Percentiles rank a stretch among this genome's conserved stretches.
phyloP scores from a whole-genome alignment of 2,113 vertebrate genomes.

The Gymnocephalus cernua region DNA sequence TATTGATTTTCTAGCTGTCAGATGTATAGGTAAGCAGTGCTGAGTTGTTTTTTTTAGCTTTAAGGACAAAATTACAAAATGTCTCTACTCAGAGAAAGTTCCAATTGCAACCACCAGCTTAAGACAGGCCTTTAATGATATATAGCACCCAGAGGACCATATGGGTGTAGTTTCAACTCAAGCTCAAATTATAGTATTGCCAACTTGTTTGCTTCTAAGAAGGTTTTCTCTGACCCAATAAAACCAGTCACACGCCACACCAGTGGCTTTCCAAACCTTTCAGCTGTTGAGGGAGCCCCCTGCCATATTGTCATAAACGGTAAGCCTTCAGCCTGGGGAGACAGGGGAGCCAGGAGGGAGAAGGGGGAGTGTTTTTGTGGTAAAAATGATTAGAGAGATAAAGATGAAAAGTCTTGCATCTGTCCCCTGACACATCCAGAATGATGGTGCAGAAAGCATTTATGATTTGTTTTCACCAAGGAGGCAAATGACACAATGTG shows the following conservation, averaged over 20 bases:
- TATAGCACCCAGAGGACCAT: slow-evolving; percentile 19
- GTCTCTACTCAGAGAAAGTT: slow-evolving; percentile 22
- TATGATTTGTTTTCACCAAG: slow-evolving; percentile 65
- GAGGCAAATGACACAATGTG: slow-evolving; percentile 42
- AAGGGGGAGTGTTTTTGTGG: slow-evolving; percentile 38
- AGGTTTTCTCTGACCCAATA: slow-evolving; percentile 36
- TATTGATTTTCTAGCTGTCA: slow-evolving; percentile 68
- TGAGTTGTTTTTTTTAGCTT: slow-evolving; percentile 47
- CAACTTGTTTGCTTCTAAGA: slow-evolving; percentile 33
- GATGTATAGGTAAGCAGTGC: slow-evolving; percentile 45
- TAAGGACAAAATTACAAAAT: slow-evolving; percentile 54
- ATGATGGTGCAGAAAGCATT: slow-evolving; percentile 19
- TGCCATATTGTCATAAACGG: slow-evolving; percentile 74
- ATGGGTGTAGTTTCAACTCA: slow-evolving; percentile 8
- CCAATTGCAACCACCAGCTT: slow-evolving; percentile 4
- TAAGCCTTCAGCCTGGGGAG: slow-evolving; percentile 60
- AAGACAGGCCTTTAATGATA: slow-evolving; percentile 9
- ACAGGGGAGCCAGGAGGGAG: slow-evolving; percentile 40
- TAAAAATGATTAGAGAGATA: slow-evolving; percentile 72
- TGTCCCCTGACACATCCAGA: slow-evolving; percentile 44
- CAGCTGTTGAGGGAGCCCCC: slow-evolving; percentile 63
- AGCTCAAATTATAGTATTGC: slow-evolving; percentile 30
- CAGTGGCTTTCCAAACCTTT: slow-evolving; percentile 46
- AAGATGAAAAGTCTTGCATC: slow-evolving; percentile 71
- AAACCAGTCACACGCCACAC: slow-evolving; percentile 1